These are phyloP conservation scores for Heliopora coerulea DNA, from an alignment of 92 coral and sea anemone genomes.

Conservation along the genomic window DNA sequence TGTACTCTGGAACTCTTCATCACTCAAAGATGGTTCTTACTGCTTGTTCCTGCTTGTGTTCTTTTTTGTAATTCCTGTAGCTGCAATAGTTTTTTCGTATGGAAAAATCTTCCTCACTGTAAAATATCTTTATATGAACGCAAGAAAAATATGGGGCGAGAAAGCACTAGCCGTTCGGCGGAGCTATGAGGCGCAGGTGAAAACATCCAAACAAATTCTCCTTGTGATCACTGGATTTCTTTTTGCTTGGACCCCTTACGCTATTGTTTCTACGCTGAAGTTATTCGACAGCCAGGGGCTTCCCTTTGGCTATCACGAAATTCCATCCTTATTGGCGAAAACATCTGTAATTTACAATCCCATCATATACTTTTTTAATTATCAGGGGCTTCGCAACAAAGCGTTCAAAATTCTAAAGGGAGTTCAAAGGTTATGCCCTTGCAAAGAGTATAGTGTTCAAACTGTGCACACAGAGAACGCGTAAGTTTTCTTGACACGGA, in stretches of 20 bases:
- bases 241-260: slow-evolving; percentile 87
- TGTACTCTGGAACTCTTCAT: slow-evolving; percentile 50
- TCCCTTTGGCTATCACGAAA: slow-evolving; percentile 13
- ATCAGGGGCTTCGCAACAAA: slow-evolving; percentile 53
- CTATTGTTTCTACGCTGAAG: slow-evolving; percentile 62
- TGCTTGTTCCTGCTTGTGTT: slow-evolving; percentile 53
- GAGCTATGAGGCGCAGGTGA: slow-evolving; percentile 49
- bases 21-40: slow-evolving; percentile 35
- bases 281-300: slow-evolving; percentile 43
- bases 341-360: slow-evolving; percentile 65
- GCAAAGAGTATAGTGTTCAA: too few relatives aligned
- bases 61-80: too few relatives aligned
- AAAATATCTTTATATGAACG: slow-evolving; percentile 35
- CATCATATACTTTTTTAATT: slow-evolving; percentile 65
- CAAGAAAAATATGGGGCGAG: slow-evolving; percentile 56
- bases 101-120: slow-evolving; percentile 8
- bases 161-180: slow-evolving; percentile 43
- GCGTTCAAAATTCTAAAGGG: neutral
- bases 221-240: slow-evolving; percentile 66
- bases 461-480: too few relatives aligned
- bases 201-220: slow-evolving; percentile 49
- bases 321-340: slow-evolving; percentile 61
- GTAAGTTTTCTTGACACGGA: too few relatives aligned
- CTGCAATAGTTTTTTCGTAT: slow-evolving; percentile 23
- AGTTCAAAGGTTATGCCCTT: too few relatives aligned